These are phyloP conservation scores for Decapterus maruadsi DNA, from an alignment of 2,797 vertebrate genomes.

Conservation along the genomic window DNA sequence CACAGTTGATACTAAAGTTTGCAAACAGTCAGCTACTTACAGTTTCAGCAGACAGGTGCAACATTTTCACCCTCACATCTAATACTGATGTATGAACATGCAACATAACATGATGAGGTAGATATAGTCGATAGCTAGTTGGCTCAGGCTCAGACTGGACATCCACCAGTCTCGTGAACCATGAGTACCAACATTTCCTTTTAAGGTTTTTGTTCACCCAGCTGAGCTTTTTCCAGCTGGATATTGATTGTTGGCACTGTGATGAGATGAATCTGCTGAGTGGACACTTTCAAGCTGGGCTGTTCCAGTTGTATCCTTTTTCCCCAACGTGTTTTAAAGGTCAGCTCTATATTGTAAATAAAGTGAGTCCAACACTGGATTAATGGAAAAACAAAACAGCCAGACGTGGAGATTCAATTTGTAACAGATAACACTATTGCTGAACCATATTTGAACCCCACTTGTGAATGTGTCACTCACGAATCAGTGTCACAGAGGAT, in stretches of 20 bases:
- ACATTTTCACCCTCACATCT: too few species aligned
- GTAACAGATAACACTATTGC: neutral
- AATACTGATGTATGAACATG: too few species aligned
- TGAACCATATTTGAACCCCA: neutral
- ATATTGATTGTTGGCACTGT: conserved; percentile 48
- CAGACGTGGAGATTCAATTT: too few species aligned
- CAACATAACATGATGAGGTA: too few species aligned
- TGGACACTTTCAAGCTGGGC: conserved; percentile 19
- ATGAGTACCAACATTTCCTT: neutral
- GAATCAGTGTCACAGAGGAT: neutral
- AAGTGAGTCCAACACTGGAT: neutral
- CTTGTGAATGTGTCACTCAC: neutral
- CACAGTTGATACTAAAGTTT: too few species aligned
- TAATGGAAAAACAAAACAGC: neutral
- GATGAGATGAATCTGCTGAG: conserved; percentile 38
- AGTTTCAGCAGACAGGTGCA: too few species aligned
- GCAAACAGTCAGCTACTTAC: too few species aligned
- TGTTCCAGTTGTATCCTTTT: conserved; percentile 22
- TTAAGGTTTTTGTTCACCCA: neutral
- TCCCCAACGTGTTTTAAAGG: neutral
- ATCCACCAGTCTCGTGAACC: neutral
- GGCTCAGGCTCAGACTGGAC: neutral
- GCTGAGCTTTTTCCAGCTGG: conserved; percentile 6
- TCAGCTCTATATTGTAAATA: neutral
- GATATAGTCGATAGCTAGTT: too few species aligned